A percentile compares a stretch with the other conserved stretches of the same genome.
These are phyloP conservation scores for Diorhabda sublineata DNA, from an alignment of 1,140 invertebrate species.

Conservation along the genomic window DNA sequence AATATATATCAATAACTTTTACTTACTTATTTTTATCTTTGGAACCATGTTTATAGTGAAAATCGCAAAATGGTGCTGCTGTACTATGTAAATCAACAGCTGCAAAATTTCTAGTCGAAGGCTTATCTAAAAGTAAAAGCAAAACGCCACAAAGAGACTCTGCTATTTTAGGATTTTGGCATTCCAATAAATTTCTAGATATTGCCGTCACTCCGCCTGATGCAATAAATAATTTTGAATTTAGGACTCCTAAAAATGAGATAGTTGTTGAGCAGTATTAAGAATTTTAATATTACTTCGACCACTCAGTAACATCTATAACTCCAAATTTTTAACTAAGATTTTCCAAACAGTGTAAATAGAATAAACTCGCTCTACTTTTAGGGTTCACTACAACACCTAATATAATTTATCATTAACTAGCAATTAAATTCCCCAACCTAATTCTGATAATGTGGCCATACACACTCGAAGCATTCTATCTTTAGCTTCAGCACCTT, in stretches of 20 bases:
- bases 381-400: no score
- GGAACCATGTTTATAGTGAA: constrained; percentile 63
- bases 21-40: constrained; percentile 42
- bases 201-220: constrained; percentile 81
- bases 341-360: no score
- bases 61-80: constrained; percentile 88
- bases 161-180: constrained; percentile 70
- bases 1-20: no score
- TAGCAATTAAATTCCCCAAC: constrained; percentile 39
- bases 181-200: constrained; percentile 75
- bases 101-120: constrained; percentile 68
- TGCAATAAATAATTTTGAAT: constrained; percentile 72
- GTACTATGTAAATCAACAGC: constrained; percentile 76
- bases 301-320: no score
- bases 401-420: no score
- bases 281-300: no score
- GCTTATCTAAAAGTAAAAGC: constrained; percentile 83
- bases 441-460: constrained; percentile 82
- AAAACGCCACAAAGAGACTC: constrained; percentile 84
- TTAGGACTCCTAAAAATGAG: constrained; percentile 66
- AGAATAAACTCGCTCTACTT: no score
- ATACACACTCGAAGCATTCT: constrained; percentile 74
- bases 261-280: no score
- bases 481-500: constrained; percentile 74
- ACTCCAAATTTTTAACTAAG: no score